Evolutionary conservation across 2,888 invertebrate species (phyloP), one percentile per base, ranked within the genome.

Genomic region (Catocala sponsa): DNA sequence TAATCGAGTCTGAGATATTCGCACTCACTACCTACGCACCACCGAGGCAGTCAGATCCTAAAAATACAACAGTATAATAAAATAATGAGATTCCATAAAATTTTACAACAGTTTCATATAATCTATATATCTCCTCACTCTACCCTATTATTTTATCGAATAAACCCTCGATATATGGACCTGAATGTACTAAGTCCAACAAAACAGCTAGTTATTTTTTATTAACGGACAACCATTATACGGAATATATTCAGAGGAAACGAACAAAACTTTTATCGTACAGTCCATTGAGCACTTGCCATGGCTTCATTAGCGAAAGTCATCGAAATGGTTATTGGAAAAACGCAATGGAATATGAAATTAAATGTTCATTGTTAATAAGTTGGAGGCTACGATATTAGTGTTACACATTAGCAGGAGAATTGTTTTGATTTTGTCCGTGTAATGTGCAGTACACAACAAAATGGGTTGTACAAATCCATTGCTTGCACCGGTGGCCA

Each of bases 261-360:
- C 38, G 54, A 59, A 65, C 54, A 33, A 50, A 65, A 61, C 55
- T 41, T 55, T 46, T 58, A 48, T 59, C 10, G 35, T 44, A 42
- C 68, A 53, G 43, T 61, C 57, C 71, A 73, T 74, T 71, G 71
- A 68, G 48, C 61, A 49, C 43, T 63, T 53, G 61, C 63, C 65
- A 65, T 53, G 55, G 50, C 53, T 73, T 73, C 68, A 68, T 73
- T 74, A 74, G 25, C 50, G 61, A 68, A 73, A 71, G 49, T 65
- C 68, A 64, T 74, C 59, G 61, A 41, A 48, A 53, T 25, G 59
- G 59, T 53, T 59, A 59, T 59, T 59, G 59, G 65, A 63, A 71
- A 71, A 50, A 63, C 48, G 65, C 63, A 71, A 71, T 68, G 68
- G 68, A 71, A 61, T 71, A 65, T 71, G 65, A 74, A 74, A 73